Conservation (phyloP, 2,888 invertebrate species). For the Chesias legatella region DNA sequence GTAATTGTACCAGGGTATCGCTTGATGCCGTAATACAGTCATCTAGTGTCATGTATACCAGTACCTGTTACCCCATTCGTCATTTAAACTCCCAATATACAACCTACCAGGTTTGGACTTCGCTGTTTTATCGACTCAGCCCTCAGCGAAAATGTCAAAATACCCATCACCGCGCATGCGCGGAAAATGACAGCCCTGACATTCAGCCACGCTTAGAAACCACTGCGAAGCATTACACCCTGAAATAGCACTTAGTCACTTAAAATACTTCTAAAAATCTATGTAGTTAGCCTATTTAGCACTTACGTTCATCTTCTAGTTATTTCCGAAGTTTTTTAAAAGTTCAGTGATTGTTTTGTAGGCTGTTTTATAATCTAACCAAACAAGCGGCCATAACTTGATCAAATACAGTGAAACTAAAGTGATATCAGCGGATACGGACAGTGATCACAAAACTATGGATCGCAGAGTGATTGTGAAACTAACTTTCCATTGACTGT, state of each 20-base stretch:
- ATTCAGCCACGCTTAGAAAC: slow-evolving; percentile 61
- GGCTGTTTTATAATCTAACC: slow-evolving; percentile 39
- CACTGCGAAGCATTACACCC: slow-evolving; percentile 53
- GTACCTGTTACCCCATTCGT: too few relatives aligned
- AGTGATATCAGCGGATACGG: slow-evolving; percentile 34
- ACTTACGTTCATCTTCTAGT: slow-evolving; percentile 12
- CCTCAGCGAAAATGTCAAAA: slow-evolving; percentile 54
- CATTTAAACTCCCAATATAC: too few relatives aligned
- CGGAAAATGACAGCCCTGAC: slow-evolving; percentile 58
- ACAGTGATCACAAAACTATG: slow-evolving; percentile 39
- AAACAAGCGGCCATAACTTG: slow-evolving; percentile 56
- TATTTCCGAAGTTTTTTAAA: slow-evolving; percentile 17
- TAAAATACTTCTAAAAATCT: slow-evolving; percentile 23
- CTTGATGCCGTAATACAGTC: too few relatives aligned
- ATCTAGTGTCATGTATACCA: too few relatives aligned
- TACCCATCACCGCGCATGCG: slow-evolving; percentile 53
- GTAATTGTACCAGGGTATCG: too few relatives aligned
- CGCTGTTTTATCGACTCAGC: slow-evolving; percentile 64
- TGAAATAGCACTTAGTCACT: slow-evolving; percentile 43
- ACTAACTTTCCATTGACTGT: slow-evolving; percentile 22
- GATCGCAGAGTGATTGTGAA: slow-evolving; percentile 30
- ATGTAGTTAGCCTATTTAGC: slow-evolving; percentile 19
- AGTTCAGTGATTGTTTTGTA: slow-evolving; percentile 35
- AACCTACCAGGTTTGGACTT: not conserved
- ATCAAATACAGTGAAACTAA: slow-evolving; percentile 43